phyloP scores from a whole-genome alignment of 2,888 invertebrate genomes.

The Amphimallon solstitiale region DNA sequence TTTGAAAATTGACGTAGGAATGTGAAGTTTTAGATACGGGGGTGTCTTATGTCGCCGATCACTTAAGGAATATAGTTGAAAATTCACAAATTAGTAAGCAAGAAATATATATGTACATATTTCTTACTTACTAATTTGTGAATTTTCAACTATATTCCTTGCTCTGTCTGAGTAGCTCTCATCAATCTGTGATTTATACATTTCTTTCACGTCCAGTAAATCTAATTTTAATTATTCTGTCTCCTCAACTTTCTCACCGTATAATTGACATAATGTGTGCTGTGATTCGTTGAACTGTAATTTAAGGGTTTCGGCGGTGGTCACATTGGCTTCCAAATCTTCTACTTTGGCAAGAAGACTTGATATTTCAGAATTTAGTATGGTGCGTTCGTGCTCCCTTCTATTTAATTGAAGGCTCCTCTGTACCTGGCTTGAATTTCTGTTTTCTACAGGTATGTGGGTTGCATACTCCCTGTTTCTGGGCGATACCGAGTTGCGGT shows the following conservation, averaged over 20 bases:
- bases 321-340: conserved; percentile 64
- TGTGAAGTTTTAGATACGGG: too few relatives aligned
- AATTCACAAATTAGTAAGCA: too few relatives aligned
- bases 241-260: conserved; percentile 95
- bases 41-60: too few relatives aligned
- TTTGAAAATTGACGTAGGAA: too few relatives aligned
- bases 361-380: conserved; percentile 78
- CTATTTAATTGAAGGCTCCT: conserved; percentile 77
- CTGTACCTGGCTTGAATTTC: too few relatives aligned
- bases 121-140: neutral
- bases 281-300: conserved; percentile 67
- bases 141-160: conserved; percentile 19
- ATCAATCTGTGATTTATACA: conserved; percentile 93
- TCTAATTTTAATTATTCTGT: conserved; percentile 79
- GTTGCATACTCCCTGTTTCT: too few relatives aligned
- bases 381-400: conserved; percentile 76
- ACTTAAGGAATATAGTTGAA: too few relatives aligned
- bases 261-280: conserved; percentile 90
- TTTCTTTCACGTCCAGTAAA: conserved; percentile 92
- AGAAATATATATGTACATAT: neutral
- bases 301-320: conserved; percentile 62
- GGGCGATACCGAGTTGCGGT: too few relatives aligned
- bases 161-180: conserved; percentile 76
- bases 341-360: conserved; percentile 71
- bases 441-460: too few relatives aligned